Percentiles rank a stretch among this genome's conserved stretches.
phyloP scores from a whole-genome alignment of 2,888 invertebrate genomes.

The Drosophila sordidapex region DNA sequence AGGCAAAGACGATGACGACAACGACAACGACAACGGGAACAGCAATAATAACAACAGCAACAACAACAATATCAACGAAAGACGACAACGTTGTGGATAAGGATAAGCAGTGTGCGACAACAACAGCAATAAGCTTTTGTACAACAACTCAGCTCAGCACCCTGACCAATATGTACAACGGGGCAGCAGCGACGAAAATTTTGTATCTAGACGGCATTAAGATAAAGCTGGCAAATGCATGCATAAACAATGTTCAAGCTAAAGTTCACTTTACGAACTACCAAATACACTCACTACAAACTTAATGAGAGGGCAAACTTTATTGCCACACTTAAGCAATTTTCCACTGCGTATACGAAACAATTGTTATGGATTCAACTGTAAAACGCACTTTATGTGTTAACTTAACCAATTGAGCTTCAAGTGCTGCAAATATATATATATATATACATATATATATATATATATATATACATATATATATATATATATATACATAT shows the following conservation, averaged over 20 bases:
- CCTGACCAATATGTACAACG: conserved; percentile 42
- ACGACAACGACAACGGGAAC: conserved; percentile 34
- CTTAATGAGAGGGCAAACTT: conserved; percentile 8
- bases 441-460: neutral
- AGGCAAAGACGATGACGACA: conserved; percentile 45
- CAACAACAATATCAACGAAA: conserved; percentile 25
- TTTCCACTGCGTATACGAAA: conserved; percentile 23
- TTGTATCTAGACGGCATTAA: conserved; percentile 80
- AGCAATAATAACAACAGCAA: conserved; percentile 12
- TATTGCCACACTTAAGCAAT: conserved; percentile 11
- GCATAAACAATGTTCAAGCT: conserved; percentile 62
- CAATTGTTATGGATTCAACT: neutral
- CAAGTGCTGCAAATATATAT: neutral
- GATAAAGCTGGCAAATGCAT: conserved; percentile 79
- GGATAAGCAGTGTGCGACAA: conserved; percentile 75
- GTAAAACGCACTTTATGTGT: neutral
- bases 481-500: neutral
- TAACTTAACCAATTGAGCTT: conserved; percentile 1
- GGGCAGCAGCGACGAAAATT: conserved; percentile 59
- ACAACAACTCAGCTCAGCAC: conserved; percentile 60
- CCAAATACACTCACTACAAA: conserved; percentile 43
- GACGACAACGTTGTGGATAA: conserved; percentile 77
- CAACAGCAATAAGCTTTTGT: conserved; percentile 69
- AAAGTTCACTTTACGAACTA: conserved; percentile 31
- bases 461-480: neutral